Evolutionary conservation across 2,113 vertebrate species (phyloP).

Genomic region (Paradoxurus hermaphroditus): DNA sequence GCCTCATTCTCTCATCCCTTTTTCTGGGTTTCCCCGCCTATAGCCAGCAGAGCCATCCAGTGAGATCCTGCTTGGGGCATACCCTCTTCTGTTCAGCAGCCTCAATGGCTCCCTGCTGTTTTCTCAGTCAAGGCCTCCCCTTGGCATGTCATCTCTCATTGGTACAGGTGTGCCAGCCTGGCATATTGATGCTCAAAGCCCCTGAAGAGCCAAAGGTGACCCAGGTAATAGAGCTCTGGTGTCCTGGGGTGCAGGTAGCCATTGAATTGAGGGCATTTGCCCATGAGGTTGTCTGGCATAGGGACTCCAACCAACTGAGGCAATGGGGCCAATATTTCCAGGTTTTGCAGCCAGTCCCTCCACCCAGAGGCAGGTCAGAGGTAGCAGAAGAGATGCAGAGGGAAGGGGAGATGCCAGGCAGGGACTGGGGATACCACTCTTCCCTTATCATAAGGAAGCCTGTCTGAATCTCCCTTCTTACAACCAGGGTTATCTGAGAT

Average conservation of each 20-base stretch:
- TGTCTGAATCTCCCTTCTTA: background rate
- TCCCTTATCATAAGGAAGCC: too few relatives aligned
- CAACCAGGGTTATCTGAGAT: background rate
- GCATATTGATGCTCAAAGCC: background rate
- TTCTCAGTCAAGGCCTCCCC: background rate
- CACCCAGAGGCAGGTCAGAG: accelerated
- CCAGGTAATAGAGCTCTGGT: background rate
- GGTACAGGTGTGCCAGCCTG: background rate
- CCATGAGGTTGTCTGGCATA: background rate
- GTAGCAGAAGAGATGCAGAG: background rate
- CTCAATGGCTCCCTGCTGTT: background rate
- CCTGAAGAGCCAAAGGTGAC: background rate
- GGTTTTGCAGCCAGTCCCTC: background rate
- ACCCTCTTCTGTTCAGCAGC: background rate
- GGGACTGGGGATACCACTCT: background rate
- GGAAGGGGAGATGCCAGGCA: too few relatives aligned
- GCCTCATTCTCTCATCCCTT: too few relatives aligned
- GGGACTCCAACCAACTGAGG: background rate
- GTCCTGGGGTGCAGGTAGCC: too few relatives aligned
- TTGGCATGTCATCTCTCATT: background rate
- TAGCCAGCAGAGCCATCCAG: background rate
- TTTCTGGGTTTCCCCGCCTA: background rate
- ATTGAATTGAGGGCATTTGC: background rate
- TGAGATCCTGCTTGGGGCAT: background rate
- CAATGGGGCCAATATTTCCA: background rate